These are phyloP conservation scores for Incurvaria masculella DNA, from an alignment of 2,888 invertebrate species.

Conservation along the genomic window DNA sequence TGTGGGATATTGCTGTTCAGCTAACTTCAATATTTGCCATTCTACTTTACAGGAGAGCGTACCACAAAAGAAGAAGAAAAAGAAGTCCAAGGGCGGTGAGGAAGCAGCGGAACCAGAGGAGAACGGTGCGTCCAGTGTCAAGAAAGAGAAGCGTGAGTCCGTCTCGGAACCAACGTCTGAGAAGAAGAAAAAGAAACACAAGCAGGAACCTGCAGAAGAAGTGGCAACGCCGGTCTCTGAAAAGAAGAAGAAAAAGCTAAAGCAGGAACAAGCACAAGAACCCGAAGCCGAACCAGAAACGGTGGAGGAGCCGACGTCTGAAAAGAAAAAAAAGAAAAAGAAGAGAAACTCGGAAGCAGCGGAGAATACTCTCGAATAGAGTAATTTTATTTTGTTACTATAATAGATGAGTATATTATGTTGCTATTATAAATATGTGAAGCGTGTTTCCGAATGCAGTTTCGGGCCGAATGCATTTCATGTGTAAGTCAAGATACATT, in stretches of 20 bases:
- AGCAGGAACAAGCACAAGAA: slow-evolving; percentile 34
- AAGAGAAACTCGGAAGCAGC: slow-evolving; percentile 19
- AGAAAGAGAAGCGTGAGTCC: slow-evolving; percentile 10
- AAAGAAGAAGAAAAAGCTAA: slow-evolving; percentile 55
- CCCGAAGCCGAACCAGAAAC: slow-evolving; percentile 20
- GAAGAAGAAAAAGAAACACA: slow-evolving; percentile 31
- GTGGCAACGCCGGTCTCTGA: slow-evolving; percentile 27
- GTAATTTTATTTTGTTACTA: too few relatives aligned
- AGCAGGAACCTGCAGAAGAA: slow-evolving; percentile 20
- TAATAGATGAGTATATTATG: too few relatives aligned
- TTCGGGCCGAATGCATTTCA: too few relatives aligned
- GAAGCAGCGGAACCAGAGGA: slow-evolving; percentile 24
- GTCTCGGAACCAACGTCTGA: slow-evolving; percentile 22
- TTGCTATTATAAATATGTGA: too few relatives aligned
- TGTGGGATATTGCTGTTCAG: too few relatives aligned
- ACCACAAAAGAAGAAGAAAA: slow-evolving; percentile 12
- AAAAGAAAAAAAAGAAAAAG: slow-evolving; percentile 42
- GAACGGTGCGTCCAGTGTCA: neutral
- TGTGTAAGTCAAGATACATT: too few relatives aligned
- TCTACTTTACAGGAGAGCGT: slow-evolving; percentile 1
- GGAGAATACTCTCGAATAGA: too few relatives aligned
- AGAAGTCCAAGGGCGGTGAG: slow-evolving; percentile 6
- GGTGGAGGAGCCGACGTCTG: slow-evolving; percentile 18
- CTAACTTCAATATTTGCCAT: neutral
- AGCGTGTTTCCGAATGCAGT: too few relatives aligned